Evolutionary conservation across 1,140 invertebrate species (phyloP).

Genomic region (Mycetomoellerius zeteki): DNA sequence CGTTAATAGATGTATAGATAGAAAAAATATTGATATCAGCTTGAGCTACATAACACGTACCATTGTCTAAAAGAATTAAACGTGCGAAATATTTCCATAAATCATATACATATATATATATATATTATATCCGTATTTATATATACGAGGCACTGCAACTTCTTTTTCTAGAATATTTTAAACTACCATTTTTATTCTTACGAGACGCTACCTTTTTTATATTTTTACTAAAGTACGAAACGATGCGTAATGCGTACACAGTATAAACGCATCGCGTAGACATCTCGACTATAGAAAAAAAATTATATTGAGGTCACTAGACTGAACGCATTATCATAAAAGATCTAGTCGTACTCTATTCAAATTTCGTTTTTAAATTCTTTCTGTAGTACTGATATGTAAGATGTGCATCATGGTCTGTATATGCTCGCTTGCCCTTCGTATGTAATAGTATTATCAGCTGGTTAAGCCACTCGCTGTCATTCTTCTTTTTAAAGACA

Average conservation of each 20-base stretch:
- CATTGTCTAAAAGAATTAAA: conserved; percentile 65
- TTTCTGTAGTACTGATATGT: neutral
- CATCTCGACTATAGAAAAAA: conserved; percentile 13
- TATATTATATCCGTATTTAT: conserved; percentile 63
- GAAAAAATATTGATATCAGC: conserved; percentile 67
- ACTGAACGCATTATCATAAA: conserved; percentile 10
- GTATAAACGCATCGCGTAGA: conserved; percentile 29
- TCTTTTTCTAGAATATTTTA: conserved; percentile 74
- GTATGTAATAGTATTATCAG: neutral
- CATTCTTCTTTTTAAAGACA: neutral
- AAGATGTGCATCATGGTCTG: neutral
- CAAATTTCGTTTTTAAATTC: conserved; percentile 9
- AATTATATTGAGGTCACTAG: neutral
- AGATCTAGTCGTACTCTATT: neutral
- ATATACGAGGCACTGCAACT: conserved; percentile 65
- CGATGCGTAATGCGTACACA: conserved; percentile 10
- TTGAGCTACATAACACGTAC: conserved; percentile 62
- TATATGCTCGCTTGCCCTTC: conserved; percentile 1
- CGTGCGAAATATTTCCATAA: conserved; percentile 62
- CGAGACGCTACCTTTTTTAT: conserved; percentile 67
- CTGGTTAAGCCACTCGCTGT: conserved; percentile 42
- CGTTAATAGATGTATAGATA: conserved; percentile 66
- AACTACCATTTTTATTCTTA: conserved; percentile 65
- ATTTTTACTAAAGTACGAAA: conserved; percentile 64
- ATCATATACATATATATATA: conserved; percentile 54